phyloP scores from a whole-genome alignment of 2,888 invertebrate genomes.

The Hypomecis punctinalis region DNA sequence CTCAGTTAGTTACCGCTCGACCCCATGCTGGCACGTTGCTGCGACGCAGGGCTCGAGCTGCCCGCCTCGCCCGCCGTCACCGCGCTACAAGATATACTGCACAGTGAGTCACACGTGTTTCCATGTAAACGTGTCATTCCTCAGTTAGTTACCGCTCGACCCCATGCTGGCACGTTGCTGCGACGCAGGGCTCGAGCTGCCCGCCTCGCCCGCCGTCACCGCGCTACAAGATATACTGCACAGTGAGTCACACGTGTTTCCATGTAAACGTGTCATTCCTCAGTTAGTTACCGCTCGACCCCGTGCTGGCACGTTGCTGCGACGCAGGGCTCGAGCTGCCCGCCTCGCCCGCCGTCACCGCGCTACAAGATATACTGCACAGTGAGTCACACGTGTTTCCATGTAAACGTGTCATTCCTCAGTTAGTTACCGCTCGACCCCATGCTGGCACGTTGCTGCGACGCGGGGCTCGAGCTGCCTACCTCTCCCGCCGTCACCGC shows the following conservation, averaged over 20 bases:
- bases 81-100: conserved; percentile 83
- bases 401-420: no score
- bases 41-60: conserved; percentile 91
- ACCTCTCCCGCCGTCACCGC: no score
- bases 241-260: conserved; percentile 90
- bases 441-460: no score
- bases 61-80: conserved; percentile 86
- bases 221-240: conserved; percentile 84
- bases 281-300: conserved; percentile 95
- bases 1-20: conserved; percentile 95
- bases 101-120: conserved; percentile 90
- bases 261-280: conserved; percentile 90
- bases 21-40: conserved; percentile 91
- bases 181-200: conserved; percentile 90
- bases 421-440: no score
- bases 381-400: conserved; percentile 72
- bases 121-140: conserved; percentile 89
- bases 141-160: conserved; percentile 95
- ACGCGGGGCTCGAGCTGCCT: no score
- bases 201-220: conserved; percentile 85
- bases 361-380: conserved; percentile 83
- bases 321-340: conserved; percentile 91
- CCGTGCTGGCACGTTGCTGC: conserved; percentile 90
- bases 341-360: conserved; percentile 84
- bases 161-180: conserved; percentile 92